These are phyloP conservation scores for Gymnocheta viridis DNA, from an alignment of 2,888 invertebrate genomes.

Conservation along the genomic window DNA sequence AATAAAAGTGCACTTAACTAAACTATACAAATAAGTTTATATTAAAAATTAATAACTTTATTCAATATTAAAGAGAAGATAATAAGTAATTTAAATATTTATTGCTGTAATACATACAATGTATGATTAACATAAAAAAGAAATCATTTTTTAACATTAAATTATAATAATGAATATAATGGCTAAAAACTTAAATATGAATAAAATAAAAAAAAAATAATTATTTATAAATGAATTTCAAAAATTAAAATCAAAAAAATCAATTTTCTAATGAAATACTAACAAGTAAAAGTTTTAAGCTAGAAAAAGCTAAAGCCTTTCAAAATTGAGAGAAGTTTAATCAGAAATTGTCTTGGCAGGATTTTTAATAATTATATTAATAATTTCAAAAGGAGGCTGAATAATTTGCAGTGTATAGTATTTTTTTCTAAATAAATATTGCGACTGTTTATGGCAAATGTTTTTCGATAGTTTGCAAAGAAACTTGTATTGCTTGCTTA, in stretches of 20 bases:
- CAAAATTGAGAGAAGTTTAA: too few relatives aligned
- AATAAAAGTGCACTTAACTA: slow-evolving; percentile 49
- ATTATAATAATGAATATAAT: neutral
- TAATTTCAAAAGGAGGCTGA: too few relatives aligned
- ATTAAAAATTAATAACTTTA: neutral
- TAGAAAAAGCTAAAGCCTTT: too few relatives aligned
- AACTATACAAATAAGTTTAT: slow-evolving; percentile 48
- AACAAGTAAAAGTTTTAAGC: neutral
- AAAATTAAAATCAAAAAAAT: neutral
- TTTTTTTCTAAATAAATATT: too few relatives aligned
- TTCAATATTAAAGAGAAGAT: slow-evolving; percentile 4
- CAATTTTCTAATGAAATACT: neutral
- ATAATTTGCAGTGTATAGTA: too few relatives aligned
- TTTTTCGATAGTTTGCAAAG: too few relatives aligned
- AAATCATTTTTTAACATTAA: neutral
- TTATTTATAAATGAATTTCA: neutral
- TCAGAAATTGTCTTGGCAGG: too few relatives aligned
- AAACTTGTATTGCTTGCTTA: too few relatives aligned
- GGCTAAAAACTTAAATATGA: neutral
- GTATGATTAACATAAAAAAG: neutral
- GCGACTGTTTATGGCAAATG: too few relatives aligned
- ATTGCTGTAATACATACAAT: slow-evolving; percentile 7
- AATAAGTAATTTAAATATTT: slow-evolving; percentile 16
- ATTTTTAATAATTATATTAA: too few relatives aligned
- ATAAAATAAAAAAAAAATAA: neutral